These are phyloP conservation scores for Anarhynchus alexandrinus DNA, from an alignment of 2,113 vertebrate species.

Conservation along the genomic window DNA sequence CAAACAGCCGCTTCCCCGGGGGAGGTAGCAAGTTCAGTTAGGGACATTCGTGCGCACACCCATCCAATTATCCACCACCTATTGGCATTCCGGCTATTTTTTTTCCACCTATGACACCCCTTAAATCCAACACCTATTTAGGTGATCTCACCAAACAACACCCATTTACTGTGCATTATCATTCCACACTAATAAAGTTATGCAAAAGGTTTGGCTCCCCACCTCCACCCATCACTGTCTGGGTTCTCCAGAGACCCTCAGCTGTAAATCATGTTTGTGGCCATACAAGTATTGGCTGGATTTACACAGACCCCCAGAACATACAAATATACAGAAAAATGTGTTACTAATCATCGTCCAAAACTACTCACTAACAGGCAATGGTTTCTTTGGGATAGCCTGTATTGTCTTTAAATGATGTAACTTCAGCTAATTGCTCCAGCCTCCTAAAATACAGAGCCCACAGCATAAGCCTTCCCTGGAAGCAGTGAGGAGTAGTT, in stretches of 20 bases:
- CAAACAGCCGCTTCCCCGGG: not conserved
- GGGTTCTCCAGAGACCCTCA: not conserved
- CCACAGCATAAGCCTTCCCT: not conserved
- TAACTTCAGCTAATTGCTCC: not conserved
- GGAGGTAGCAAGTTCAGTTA: not conserved
- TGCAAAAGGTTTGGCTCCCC: not conserved
- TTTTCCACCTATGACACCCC: not conserved
- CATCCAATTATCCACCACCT: not conserved
- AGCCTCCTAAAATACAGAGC: not conserved
- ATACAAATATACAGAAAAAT: not conserved
- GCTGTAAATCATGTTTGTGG: not conserved
- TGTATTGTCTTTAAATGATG: not conserved
- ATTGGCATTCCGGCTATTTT: not conserved
- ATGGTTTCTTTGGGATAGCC: not conserved
- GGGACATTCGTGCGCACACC: fast-evolving
- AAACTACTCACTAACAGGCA: not conserved
- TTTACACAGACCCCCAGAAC: not conserved
- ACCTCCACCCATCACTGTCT: not conserved
- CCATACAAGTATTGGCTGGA: fast-evolving
- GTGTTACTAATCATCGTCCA: not conserved
- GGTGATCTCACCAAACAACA: not conserved
- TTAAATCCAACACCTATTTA: not conserved
- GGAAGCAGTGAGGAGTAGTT: not conserved
- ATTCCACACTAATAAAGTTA: not conserved
- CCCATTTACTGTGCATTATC: not conserved